These are phyloP conservation scores for Lithobates pipiens DNA, from an alignment of 2,797 vertebrate species.

Conservation along the genomic window DNA sequence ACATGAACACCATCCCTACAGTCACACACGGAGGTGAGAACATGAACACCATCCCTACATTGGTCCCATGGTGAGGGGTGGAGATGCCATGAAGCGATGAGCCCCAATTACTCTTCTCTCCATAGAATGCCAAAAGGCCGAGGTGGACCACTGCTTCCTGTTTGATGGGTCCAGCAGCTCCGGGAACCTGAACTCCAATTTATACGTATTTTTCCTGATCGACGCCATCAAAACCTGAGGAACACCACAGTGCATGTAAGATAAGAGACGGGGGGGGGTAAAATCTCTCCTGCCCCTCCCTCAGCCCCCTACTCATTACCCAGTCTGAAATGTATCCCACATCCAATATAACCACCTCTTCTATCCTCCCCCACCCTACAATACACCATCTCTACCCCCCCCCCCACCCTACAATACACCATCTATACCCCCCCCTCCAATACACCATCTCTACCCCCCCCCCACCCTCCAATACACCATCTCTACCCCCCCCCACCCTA, in stretches of 20 bases:
- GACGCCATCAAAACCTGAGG: constrained; percentile 13
- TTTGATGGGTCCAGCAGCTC: constrained; percentile 26
- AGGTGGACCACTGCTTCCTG: constrained; percentile 44
- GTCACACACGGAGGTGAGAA: no score
- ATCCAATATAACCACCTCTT: no score
- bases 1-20: no score
- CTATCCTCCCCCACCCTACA: no score
- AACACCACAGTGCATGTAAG: constrained; percentile 35
- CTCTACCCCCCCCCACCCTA: no score
- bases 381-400: no score
- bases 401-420: no score
- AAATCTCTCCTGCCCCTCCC: no score
- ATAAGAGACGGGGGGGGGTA: not conserved
- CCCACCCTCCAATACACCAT: no score
- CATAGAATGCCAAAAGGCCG: constrained; percentile 30
- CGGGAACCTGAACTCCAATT: not conserved
- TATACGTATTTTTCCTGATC: not conserved
- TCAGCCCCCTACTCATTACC: not conserved
- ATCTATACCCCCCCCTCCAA: no score
- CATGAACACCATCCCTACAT: no score
- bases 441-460: not conserved
- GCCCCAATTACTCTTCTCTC: not conserved
- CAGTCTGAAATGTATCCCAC: not conserved
- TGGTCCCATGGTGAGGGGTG: no score
- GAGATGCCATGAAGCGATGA: not conserved